Percentiles rank a stretch among this genome's conserved stretches.
phyloP scores from a whole-genome alignment of 2,888 invertebrate species.

The Leucophora obtusa region DNA sequence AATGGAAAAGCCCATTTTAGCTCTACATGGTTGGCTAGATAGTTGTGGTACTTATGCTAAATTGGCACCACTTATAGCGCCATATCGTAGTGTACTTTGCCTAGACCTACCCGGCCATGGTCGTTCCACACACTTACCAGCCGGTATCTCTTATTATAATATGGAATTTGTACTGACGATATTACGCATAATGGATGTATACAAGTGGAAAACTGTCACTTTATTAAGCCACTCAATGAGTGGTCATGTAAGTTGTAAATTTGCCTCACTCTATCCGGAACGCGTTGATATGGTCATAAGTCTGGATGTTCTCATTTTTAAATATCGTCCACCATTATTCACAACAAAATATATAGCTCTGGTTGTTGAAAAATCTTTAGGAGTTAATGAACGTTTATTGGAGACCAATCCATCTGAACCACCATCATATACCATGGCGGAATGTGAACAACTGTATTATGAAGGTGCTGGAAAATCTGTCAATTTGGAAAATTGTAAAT shows the following conservation, averaged over 20 bases:
- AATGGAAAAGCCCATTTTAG: constrained; percentile 83
- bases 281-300: constrained; percentile 76
- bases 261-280: constrained; percentile 81
- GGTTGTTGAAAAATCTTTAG: constrained; percentile 78
- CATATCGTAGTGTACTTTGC: constrained; percentile 80
- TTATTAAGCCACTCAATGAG: constrained; percentile 86
- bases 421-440: constrained; percentile 82
- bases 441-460: constrained; percentile 81
- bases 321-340: constrained; percentile 63
- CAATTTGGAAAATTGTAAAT: constrained; percentile 80
- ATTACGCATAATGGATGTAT: constrained; percentile 81
- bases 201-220: constrained; percentile 85
- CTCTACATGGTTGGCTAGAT: constrained; percentile 89
- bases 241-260: constrained; percentile 81
- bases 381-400: constrained; percentile 76
- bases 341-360: constrained; percentile 65
- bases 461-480: constrained; percentile 81
- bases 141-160: constrained; percentile 79
- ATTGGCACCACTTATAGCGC: constrained; percentile 81
- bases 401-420: constrained; percentile 77
- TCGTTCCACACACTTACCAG: constrained; percentile 83
- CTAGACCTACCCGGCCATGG: constrained; percentile 88
- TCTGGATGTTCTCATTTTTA: constrained; percentile 71
- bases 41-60: constrained; percentile 87
- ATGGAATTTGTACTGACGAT: constrained; percentile 79